A percentile compares a stretch with the other conserved stretches of the same genome.
Evolutionary conservation across 1,140 invertebrate species (phyloP).

Genomic region (Melanaphis sacchari): DNA sequence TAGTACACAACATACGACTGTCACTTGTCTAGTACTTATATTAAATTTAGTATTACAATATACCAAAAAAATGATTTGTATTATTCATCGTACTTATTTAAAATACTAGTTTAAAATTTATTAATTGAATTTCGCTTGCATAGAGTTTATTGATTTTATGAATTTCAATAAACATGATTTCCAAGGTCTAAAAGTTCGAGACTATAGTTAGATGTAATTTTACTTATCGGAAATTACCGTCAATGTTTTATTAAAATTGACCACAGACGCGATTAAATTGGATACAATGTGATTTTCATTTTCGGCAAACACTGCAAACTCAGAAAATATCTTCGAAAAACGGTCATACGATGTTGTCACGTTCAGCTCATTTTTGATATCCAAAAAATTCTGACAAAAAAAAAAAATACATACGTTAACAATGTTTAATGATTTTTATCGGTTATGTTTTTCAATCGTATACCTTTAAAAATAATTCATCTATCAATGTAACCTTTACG

Average conservation of each 20-base stretch:
- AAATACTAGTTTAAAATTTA: neutral
- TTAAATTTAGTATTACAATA: neutral
- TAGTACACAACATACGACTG: too few relatives aligned
- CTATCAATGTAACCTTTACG: conserved; percentile 67
- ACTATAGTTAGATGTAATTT: neutral
- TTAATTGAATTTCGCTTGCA: neutral
- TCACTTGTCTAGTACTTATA: too few relatives aligned
- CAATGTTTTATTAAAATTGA: conserved; percentile 50
- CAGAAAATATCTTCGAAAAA: conserved; percentile 39
- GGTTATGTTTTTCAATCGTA: conserved; percentile 36
- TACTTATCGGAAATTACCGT: conserved; percentile 26
- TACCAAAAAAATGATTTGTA: neutral
- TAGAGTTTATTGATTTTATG: neutral
- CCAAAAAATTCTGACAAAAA: conserved; percentile 54
- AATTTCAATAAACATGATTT: neutral
- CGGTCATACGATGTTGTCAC: conserved; percentile 46
- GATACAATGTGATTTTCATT: conserved; percentile 47
- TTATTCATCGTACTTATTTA: neutral
- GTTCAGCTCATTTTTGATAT: conserved; percentile 55
- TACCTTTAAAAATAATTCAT: conserved; percentile 65
- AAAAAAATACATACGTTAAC: too few relatives aligned
- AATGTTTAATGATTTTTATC: neutral
- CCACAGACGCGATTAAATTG: neutral
- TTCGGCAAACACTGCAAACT: conserved; percentile 39
- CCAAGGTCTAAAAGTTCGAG: too few relatives aligned